Evolutionary conservation across 2,113 vertebrate species (phyloP).

Genomic region (Ageneiosus marmoratus): DNA sequence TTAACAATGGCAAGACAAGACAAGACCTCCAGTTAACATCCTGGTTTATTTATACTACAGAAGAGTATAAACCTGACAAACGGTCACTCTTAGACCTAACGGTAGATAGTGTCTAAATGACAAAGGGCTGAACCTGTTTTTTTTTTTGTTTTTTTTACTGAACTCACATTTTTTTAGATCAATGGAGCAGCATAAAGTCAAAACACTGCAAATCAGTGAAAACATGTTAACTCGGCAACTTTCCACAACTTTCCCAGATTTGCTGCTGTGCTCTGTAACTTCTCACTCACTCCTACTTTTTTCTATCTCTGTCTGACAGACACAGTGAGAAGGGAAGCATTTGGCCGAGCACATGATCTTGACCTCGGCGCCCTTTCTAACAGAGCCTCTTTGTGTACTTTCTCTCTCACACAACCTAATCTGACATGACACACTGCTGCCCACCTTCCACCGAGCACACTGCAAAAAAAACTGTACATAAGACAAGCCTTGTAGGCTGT

Average conservation of each 20-base stretch:
- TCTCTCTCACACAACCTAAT: constrained; percentile 15
- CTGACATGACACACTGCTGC: constrained; percentile 18
- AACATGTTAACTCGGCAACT: background rate
- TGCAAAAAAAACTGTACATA: background rate
- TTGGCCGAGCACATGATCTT: constrained; percentile 44
- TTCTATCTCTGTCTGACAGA: constrained; percentile 1
- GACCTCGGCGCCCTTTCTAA: constrained; percentile 41
- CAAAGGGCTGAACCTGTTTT: background rate
- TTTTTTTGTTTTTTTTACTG: background rate
- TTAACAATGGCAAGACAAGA: background rate
- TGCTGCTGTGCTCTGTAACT: too few relatives aligned
- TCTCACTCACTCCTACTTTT: background rate
- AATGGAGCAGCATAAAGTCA: background rate
- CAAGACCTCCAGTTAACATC: background rate
- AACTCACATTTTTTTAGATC: background rate
- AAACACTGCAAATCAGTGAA: background rate
- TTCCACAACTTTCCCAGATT: background rate
- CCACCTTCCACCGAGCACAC: constrained; percentile 32
- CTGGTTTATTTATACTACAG: background rate
- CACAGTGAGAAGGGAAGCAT: background rate
- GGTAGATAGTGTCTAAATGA: constrained; percentile 1
- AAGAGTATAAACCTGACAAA: background rate
- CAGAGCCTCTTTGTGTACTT: constrained; percentile 49
- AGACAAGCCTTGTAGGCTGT: background rate
- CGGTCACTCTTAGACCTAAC: constrained; percentile 1